Conservation (phyloP, 2,797 vertebrate genomes). For the Gadopsis marmoratus region DNA sequence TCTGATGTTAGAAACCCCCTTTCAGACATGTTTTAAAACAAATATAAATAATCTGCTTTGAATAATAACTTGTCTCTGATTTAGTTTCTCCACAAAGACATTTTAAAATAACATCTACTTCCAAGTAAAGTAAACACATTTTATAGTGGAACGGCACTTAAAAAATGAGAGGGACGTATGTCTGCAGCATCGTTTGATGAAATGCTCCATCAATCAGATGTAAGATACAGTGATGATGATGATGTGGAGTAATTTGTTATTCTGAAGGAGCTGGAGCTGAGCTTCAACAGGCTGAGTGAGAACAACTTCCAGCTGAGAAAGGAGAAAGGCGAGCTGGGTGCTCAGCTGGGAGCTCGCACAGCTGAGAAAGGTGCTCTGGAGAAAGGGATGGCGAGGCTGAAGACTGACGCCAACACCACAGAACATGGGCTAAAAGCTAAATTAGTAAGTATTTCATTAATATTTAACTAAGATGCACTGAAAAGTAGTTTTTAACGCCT, state of each 20-base stretch:
- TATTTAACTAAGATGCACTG: neutral
- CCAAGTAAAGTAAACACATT: neutral
- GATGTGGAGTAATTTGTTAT: conserved; percentile 13
- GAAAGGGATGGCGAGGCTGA: conserved; percentile 63
- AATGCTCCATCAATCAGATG: neutral
- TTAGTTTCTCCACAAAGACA: neutral
- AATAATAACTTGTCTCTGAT: neutral
- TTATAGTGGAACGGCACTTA: neutral
- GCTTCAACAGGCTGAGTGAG: conserved; percentile 74
- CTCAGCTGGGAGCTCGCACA: conserved; percentile 78
- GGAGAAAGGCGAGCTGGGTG: conserved; percentile 79
- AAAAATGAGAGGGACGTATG: neutral
- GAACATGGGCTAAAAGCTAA: conserved; percentile 18
- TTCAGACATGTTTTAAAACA: neutral
- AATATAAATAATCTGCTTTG: neutral
- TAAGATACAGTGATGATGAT: conserved; percentile 20
- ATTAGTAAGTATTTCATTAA: conserved; percentile 68
- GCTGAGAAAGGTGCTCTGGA: conserved; percentile 75
- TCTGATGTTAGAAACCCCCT: neutral
- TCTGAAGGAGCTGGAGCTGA: conserved; percentile 82
- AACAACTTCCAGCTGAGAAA: conserved; percentile 74
- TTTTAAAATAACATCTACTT: neutral
- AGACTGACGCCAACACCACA: conserved; percentile 73
- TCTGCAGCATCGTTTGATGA: neutral
- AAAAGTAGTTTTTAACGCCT: neutral